phyloP scores from a whole-genome alignment of 2,888 invertebrate genomes.

The Syritta pipiens region DNA sequence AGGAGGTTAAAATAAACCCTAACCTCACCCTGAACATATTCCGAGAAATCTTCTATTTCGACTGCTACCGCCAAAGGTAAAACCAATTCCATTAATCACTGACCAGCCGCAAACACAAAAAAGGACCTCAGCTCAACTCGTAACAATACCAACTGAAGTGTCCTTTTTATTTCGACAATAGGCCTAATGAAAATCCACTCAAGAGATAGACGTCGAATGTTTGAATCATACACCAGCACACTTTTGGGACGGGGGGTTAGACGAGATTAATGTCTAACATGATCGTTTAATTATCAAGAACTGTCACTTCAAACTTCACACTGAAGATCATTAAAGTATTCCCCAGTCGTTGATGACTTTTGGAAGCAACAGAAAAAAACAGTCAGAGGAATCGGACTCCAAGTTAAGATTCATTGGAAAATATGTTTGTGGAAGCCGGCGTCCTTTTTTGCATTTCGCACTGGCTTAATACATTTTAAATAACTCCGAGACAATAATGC shows the following conservation, averaged over 20 bases:
- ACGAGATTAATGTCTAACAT: background rate
- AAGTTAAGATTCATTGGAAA: background rate
- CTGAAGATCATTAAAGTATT: too few species aligned
- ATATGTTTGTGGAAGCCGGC: conserved; percentile 5
- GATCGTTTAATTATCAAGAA: conserved; percentile 15
- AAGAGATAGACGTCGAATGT: conserved; percentile 22
- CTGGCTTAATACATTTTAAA: conserved; percentile 41
- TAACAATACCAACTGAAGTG: conserved; percentile 49
- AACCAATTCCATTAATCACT: conserved; percentile 53
- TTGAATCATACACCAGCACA: conserved; percentile 30
- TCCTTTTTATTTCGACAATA: conserved; percentile 50
- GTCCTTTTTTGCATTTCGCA: conserved; percentile 1
- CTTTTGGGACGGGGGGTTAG: too few species aligned
- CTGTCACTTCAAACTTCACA: conserved; percentile 2
- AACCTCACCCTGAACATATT: too few species aligned
- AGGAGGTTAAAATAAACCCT: background rate
- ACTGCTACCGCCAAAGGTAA: conserved; percentile 21
- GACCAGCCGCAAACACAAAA: conserved; percentile 3
- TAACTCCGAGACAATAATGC: conserved; percentile 27
- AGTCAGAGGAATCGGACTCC: background rate
- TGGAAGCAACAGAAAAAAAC: too few species aligned
- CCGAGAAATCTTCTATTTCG: conserved; percentile 30
- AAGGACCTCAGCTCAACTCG: conserved; percentile 21
- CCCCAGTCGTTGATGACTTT: too few species aligned
- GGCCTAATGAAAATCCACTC: conserved; percentile 58